Evolutionary conservation across 2,888 invertebrate species (phyloP).

Genomic region (Cephus sareptanus): DNA sequence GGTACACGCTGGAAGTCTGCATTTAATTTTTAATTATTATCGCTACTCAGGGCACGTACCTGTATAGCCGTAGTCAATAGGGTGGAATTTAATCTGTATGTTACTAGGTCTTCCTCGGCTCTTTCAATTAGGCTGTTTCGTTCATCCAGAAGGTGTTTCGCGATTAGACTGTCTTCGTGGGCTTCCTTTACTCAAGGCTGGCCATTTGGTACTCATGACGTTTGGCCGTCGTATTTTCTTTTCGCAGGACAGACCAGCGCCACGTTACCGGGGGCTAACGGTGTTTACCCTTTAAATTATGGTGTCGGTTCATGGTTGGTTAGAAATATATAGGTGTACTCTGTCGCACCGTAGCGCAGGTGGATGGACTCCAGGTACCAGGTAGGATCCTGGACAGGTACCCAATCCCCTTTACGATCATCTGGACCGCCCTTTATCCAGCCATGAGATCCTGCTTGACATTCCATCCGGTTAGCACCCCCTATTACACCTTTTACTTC

Average conservation of each 20-base stretch:
- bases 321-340: neutral
- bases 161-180: neutral
- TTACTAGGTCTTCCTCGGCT: neutral
- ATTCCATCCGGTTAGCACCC: constrained; percentile 9
- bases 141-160: neutral
- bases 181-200: neutral
- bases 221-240: neutral
- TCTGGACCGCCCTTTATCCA: neutral
- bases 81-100: neutral
- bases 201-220: neutral
- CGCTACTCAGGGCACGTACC: neutral
- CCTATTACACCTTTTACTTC: neutral
- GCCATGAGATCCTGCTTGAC: neutral
- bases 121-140: neutral
- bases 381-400: constrained; percentile 5
- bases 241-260: neutral
- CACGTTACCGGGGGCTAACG: neutral
- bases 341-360: neutral
- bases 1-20: neutral
- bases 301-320: neutral
- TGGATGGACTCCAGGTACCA: neutral
- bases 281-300: constrained; percentile 6
- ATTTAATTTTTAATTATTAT: neutral
- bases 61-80: neutral
- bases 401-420: neutral